Evolutionary conservation across 2,113 vertebrate genomes (phyloP).

Genomic region (Phrynosoma blainvillii): DNA sequence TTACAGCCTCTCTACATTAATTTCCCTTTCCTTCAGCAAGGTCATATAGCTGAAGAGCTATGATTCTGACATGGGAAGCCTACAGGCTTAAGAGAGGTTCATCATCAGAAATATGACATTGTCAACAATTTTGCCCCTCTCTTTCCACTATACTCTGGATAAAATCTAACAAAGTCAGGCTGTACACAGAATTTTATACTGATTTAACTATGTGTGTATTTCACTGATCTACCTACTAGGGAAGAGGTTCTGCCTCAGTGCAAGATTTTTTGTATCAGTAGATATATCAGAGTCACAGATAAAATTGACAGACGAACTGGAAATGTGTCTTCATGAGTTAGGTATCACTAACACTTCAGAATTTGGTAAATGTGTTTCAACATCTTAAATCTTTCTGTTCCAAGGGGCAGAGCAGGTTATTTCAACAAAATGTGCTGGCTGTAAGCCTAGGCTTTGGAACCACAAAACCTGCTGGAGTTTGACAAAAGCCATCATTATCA

Average conservation of each 20-base stretch:
- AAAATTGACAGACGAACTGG: neutral
- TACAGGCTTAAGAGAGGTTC: neutral
- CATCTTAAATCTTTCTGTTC: neutral
- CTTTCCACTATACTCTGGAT: neutral
- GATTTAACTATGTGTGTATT: neutral
- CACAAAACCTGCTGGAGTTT: constrained; percentile 4
- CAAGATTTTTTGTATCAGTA: neutral
- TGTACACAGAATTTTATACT: neutral
- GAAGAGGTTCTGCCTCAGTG: neutral
- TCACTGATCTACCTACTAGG: neutral
- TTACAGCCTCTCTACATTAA: neutral
- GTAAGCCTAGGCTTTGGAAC: neutral
- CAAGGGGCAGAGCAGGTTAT: neutral
- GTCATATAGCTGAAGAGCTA: neutral
- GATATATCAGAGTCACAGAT: neutral
- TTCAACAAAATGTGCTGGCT: neutral
- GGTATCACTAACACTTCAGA: neutral
- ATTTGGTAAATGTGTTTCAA: neutral
- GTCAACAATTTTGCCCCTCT: neutral
- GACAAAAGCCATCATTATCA: constrained; percentile 12
- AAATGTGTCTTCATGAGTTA: neutral
- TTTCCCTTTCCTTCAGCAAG: neutral
- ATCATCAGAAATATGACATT: neutral
- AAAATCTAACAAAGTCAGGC: neutral
- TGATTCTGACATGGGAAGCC: neutral